Base-by-base conservation (phyloP, 2,888 invertebrate species). In the Thereva unica region DNA sequence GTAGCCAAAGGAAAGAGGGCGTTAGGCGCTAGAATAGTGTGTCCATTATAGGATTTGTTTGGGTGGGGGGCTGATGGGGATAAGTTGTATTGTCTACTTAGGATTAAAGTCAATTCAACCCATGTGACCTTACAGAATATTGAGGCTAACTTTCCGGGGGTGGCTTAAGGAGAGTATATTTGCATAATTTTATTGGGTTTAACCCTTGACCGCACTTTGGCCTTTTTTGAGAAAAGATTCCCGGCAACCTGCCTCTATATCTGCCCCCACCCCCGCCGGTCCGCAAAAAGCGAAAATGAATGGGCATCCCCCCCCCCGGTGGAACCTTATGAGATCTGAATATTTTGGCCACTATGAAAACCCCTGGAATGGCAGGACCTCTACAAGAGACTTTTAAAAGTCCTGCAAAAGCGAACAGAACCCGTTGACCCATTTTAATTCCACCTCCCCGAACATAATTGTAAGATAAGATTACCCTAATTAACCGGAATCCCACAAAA, bases 381-480 rank as follows among this genome's bases (percentile, higher is more conserved):
- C n/a, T 23, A 4, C 40, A 37, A 37, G 38, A 47, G 40, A 47
- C 42, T 42, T 42, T 42, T 9, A 42, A 42, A 4, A 42, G 7
- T 7, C 7, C 42, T n/a, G n/a, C 38, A 40, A 56, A 56, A 35
- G 9, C 53, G 38, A 53, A 37, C 35, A 7, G 7, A 12, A 34
- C 6, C 53, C 9, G 53, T 45, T 53, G 52, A 44, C 44, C 53
- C 12, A 53, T 64, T 64, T 41, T 6, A 42, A 53, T 50, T 7
- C 44, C 53, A 10, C 23, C 44, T 41, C 44, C 44, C 12, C 42
- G 44, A 49, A 34, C 47, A 45, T 67, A 64, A 64, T 55, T 64
- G 9, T 42, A 37, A 53, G 67, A 67, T 67, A 64, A 67, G 67
- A 67, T 67, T 63, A 64, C 57, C 67, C 67, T 67, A 67, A 67